phyloP scores from a whole-genome alignment of 2,797 vertebrate genomes.

The Lophura swinhoii region DNA sequence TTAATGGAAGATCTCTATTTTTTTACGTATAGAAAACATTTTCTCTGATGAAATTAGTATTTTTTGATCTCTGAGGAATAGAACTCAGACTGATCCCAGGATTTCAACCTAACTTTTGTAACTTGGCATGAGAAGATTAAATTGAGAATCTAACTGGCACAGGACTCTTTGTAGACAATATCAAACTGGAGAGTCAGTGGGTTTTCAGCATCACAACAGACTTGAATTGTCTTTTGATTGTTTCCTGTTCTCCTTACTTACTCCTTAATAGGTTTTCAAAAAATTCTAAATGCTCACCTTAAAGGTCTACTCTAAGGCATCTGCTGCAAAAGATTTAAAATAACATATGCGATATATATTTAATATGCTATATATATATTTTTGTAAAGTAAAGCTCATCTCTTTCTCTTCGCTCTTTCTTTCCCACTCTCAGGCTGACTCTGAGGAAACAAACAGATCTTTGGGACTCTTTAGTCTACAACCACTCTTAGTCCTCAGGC shows the following conservation, averaged over 20 bases:
- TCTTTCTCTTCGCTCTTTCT: rapidly evolving
- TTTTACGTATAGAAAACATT: not conserved
- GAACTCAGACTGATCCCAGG: not conserved
- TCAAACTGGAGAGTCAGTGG: not conserved
- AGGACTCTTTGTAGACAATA: not conserved
- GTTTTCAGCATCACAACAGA: not conserved
- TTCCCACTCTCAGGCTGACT: not conserved
- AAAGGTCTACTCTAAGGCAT: not conserved
- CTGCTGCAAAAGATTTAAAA: not conserved
- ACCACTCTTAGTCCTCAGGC: slow-evolving; percentile 10
- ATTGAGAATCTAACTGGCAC: not conserved
- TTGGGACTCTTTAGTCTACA: slow-evolving; percentile 5
- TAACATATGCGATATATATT: not conserved
- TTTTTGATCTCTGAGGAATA: not conserved
- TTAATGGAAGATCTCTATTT: not conserved
- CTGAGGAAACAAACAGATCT: not conserved
- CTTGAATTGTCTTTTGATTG: not conserved
- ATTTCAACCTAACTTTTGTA: not conserved
- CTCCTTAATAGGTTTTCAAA: not conserved
- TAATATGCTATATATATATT: not conserved
- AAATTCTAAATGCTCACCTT: not conserved
- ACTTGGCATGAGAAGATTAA: not conserved
- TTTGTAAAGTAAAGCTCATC: not conserved
- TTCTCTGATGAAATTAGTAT: not conserved
- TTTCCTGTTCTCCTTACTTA: not conserved